Conservation (phyloP, 2,113 vertebrate genomes). For the Ailurus styani region DNA sequence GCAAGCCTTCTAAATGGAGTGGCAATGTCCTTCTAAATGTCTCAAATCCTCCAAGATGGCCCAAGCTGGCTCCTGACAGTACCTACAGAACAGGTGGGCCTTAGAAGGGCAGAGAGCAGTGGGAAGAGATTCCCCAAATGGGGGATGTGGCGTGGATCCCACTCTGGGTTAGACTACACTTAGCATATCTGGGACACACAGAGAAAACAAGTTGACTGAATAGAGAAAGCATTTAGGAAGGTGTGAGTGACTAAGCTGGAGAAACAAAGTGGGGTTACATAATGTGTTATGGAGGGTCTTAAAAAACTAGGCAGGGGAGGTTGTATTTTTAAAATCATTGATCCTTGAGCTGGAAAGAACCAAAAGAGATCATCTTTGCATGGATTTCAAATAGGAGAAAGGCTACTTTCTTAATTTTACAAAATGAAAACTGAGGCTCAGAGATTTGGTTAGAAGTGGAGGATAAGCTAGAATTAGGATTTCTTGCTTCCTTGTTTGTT, state of each 20-base stretch:
- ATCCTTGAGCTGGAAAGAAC: background rate
- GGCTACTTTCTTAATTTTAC: background rate
- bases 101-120: background rate
- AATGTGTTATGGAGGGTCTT: background rate
- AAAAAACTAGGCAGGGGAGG: background rate
- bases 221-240: background rate
- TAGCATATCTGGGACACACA: background rate
- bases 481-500: background rate
- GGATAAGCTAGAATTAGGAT: background rate
- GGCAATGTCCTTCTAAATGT: background rate
- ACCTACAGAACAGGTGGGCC: background rate
- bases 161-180: rapidly evolving
- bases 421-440: background rate
- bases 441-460: background rate
- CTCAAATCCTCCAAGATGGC: background rate
- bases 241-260: background rate
- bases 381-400: constrained; percentile 16
- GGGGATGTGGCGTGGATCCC: background rate
- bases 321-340: background rate
- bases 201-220: background rate
- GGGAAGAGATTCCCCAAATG: too few relatives aligned
- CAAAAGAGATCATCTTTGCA: background rate
- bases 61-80: background rate
- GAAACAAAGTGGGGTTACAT: background rate
- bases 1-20: background rate